Percentiles rank a stretch among this genome's conserved stretches.
phyloP scores from a whole-genome alignment of 2,888 invertebrate genomes.

The Glomeris marginata region DNA sequence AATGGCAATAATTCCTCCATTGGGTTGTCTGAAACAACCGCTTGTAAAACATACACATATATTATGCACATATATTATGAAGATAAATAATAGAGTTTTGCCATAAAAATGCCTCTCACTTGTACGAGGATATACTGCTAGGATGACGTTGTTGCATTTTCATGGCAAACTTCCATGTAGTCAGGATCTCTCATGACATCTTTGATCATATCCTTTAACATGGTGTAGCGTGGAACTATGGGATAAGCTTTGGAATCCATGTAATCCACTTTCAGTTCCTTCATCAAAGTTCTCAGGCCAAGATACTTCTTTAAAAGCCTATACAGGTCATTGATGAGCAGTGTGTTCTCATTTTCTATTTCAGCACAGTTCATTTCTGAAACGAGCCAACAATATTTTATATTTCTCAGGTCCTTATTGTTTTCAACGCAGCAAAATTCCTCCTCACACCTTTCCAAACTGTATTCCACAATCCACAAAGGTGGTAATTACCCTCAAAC shows the following conservation, averaged over 20 bases:
- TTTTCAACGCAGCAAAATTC: no score
- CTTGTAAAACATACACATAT: no score
- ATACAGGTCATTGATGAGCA: slow-evolving; percentile 85
- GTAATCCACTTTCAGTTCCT: slow-evolving; percentile 79
- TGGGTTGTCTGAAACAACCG: no score
- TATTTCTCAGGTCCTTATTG: no score
- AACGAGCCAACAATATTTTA: slow-evolving; percentile 17
- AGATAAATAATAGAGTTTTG: no score
- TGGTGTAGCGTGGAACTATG: slow-evolving; percentile 83
- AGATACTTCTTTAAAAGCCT: slow-evolving; percentile 82
- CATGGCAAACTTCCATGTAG: slow-evolving; percentile 93
- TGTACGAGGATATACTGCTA: no score
- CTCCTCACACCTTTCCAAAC: no score
- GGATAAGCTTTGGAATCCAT: slow-evolving; percentile 83
- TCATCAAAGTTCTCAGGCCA: slow-evolving; percentile 70
- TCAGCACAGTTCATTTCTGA: slow-evolving; percentile 84
- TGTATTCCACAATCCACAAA: background rate
- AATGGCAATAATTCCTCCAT: no score
- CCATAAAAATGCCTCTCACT: no score
- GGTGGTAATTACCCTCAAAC: no score
- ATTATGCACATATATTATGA: no score
- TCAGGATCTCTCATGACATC: slow-evolving; percentile 90
- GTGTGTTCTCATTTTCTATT: slow-evolving; percentile 83
- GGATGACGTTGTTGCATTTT: slow-evolving; percentile 27
- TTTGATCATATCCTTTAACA: slow-evolving; percentile 95